A percentile compares a stretch with the other conserved stretches of the same genome.
Conservation (phyloP, 2,113 vertebrate species). For the Crotophaga sulcirostris region DNA sequence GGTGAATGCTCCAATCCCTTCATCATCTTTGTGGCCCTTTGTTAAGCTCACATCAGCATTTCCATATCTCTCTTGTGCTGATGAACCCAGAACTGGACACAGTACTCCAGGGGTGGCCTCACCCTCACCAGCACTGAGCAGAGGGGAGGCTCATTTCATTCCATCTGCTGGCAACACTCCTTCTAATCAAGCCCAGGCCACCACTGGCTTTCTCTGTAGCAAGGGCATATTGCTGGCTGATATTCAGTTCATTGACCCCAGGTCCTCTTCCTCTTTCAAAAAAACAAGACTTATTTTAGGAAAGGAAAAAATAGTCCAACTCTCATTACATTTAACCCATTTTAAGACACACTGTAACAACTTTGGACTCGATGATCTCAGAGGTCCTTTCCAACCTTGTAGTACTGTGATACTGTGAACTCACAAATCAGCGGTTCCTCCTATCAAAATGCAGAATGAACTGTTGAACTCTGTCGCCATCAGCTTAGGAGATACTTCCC, state of each 20-base stretch:
- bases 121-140: not conserved
- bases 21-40: not conserved
- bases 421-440: not conserved
- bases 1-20: not conserved
- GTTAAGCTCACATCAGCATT: not conserved
- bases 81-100: not conserved
- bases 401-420: no score
- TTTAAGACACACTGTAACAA: not conserved
- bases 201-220: not conserved
- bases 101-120: not conserved
- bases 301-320: not conserved
- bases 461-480: not conserved
- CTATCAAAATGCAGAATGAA: not conserved
- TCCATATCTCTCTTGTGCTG: not conserved
- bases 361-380: no score
- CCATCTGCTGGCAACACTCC: not conserved
- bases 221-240: not conserved
- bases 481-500: not conserved
- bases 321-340: not conserved
- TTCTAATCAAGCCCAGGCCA: not conserved
- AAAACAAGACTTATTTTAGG: not conserved
- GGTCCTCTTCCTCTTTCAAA: not conserved
- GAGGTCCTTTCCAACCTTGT: no score
- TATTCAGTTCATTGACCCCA: not conserved
- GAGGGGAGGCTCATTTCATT: not conserved